Evolutionary conservation across 2,113 vertebrate genomes (phyloP).

Genomic region (Chaenogobius annularis): DNA sequence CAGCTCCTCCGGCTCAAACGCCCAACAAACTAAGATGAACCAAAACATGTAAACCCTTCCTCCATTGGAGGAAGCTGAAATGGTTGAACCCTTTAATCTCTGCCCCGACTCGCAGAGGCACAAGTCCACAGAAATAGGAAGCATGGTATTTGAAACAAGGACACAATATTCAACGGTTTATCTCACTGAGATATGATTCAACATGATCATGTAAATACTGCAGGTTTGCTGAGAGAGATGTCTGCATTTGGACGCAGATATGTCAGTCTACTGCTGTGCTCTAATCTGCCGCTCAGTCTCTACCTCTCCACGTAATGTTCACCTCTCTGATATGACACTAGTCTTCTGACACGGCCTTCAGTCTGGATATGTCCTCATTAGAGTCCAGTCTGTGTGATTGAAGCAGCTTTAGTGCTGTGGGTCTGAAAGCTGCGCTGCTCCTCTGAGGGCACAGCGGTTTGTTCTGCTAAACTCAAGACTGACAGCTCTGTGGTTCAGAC

Average conservation of each 20-base stretch:
- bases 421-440: constrained; percentile 28
- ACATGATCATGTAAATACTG: constrained; percentile 29
- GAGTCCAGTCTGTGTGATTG: constrained; percentile 7
- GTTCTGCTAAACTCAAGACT: constrained; percentile 28
- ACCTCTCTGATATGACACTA: constrained; percentile 9
- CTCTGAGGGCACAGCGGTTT: constrained; percentile 24
- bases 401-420: constrained; percentile 14
- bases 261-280: constrained; percentile 38
- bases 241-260: constrained; percentile 45
- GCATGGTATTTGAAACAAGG: constrained; percentile 42
- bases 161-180: constrained; percentile 17
- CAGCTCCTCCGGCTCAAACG: constrained; percentile 17
- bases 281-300: constrained; percentile 19
- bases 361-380: constrained; percentile 20
- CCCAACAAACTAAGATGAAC: constrained; percentile 50
- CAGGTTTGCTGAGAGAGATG: constrained; percentile 43
- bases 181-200: constrained; percentile 43
- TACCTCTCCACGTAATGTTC: background rate
- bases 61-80: constrained; percentile 67
- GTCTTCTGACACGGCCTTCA: background rate
- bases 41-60: constrained; percentile 60
- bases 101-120: constrained; percentile 41
- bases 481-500: constrained; percentile 33
- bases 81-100: constrained; percentile 42
- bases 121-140: constrained; percentile 17